Evolutionary conservation across 2,888 invertebrate genomes (phyloP), one percentile per base, ranked within the genome.

Genomic region (Gerosis bhagava): DNA sequence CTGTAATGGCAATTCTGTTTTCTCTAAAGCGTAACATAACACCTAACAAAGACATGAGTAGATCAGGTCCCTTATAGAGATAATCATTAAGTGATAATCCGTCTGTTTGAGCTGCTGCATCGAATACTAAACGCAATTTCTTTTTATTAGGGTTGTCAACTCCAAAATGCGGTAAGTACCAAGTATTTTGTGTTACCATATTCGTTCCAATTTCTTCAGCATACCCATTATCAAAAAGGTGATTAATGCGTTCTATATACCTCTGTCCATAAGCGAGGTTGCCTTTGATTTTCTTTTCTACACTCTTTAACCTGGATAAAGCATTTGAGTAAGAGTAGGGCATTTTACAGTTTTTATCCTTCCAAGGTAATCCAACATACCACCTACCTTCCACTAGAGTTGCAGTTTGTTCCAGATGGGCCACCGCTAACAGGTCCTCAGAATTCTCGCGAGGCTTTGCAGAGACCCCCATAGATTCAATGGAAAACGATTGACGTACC

Each of bases 11-110:
- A 53, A 72, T 47, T 22, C 45, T 54, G 10, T 63, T 51, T 51
- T 68, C 62, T 25, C 76, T 46, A 46, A 78, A 80, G 1, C 69
- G 62, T 17, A 31, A 17, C 41, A 32, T 41, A 48, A 77, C 65
- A 3, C 69, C 67, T 0, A 64, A 44, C 28, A 79, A 46, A 3
- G 72, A 60, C 5, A 6, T 15, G 3, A 62, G 41, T 10, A 62
- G 28, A 25, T 65, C 62, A 0, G 62, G 61, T 0, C 60, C 62
- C 6, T 36, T 51, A 0, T 61, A 40, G 13, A 62, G 40, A 22
- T 51, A 57, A 34, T 61, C 62, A 32, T 65, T 64, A 5, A 62
- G 11, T 2, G 32, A 56, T 8, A 35, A 13, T 5, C 53, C 54
- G 3, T 50, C 10, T 2, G 32, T 12, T 13, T 47, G 55, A 0